Evolutionary conservation across 2,113 vertebrate species (phyloP).

Genomic region (Zosterops lateralis): DNA sequence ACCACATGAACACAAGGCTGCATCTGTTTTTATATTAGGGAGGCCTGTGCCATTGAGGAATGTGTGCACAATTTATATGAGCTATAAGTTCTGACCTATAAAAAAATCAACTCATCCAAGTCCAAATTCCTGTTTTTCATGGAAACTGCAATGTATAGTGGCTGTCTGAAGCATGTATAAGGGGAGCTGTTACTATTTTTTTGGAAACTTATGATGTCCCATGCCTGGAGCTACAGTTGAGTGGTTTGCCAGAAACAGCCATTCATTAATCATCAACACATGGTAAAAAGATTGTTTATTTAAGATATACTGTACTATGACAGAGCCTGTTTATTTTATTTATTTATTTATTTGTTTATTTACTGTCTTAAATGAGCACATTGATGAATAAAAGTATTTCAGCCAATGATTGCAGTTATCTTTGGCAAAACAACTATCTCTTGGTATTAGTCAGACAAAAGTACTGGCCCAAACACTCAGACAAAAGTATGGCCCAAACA

Average conservation of each 20-base stretch:
- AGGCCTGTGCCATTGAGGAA: slow-evolving; percentile 10
- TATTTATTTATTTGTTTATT: neutral
- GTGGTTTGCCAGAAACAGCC: slow-evolving; percentile 43
- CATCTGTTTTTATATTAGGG: slow-evolving; percentile 32
- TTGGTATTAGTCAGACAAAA: neutral
- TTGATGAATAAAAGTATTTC: neutral
- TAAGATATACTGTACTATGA: neutral
- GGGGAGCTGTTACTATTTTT: slow-evolving; percentile 25
- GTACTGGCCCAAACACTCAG: neutral
- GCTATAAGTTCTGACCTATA: slow-evolving; percentile 41
- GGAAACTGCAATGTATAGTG: slow-evolving; percentile 35
- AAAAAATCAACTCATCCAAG: slow-evolving; percentile 35
- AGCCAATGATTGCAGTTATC: neutral
- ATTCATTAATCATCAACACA: slow-evolving; percentile 26
- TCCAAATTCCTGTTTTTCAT: slow-evolving; percentile 63
- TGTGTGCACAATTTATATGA: slow-evolving; percentile 32
- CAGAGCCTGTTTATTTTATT: neutral
- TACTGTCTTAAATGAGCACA: neutral
- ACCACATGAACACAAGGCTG: neutral
- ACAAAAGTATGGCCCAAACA: neutral
- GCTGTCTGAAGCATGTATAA: slow-evolving; percentile 24
- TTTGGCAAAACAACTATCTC: neutral
- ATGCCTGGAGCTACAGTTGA: slow-evolving; percentile 40
- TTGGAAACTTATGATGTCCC: neutral
- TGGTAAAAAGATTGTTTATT: neutral